Base-by-base conservation (phyloP, 1,140 invertebrate species). In the Eufriesea mexicana region DNA sequence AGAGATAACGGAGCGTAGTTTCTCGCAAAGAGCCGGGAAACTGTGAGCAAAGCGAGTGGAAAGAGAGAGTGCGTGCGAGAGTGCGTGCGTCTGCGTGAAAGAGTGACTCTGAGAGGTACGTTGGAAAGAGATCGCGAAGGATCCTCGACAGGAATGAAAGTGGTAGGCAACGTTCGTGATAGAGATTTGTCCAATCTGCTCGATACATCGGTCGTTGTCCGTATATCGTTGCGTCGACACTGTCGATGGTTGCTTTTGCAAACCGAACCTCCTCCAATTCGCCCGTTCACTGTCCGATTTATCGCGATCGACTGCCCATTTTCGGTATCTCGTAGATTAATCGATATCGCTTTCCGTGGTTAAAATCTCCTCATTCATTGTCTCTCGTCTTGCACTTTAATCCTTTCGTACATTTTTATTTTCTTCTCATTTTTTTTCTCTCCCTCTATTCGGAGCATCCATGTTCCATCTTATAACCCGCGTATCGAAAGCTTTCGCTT, bases 141-240 rank as follows among this genome's bases (percentile, higher is more conserved):
- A 70, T 78, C 59, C 45, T 79, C 75, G 61, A 62, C 23, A 68
- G 25, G 14, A 70, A 83, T 64, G 72, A 72, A 57, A 83, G 82
- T 86, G 84, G 84, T 83, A 82, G 28, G 35, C 59, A 78, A 80
- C 75, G 64, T 16, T 89, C 72, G 85, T 76, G 83, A 83, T 82
- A 88, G 64, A 78, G 49, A 75, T 85, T 77, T 54, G 12, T 64
- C 35, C 18, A 12, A 20, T 45, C n/a, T 28, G 25, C 45, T 59
- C 25, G 55, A 45, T 42, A 49, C 55, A 49, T 23, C 49, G n/a
- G 7, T 42, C 79, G n/a, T 66, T 72, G 47, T 62, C 47, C 16
- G 67, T 42, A 25, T 25, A 25, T 25, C 51, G 74, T 35, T 66
- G 74, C 70, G 71, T 64, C 79, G 75, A 84, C 20, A n/a, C n/a